Base-by-base conservation (phyloP, 2,797 vertebrate genomes). In the Avahi laniger region DNA sequence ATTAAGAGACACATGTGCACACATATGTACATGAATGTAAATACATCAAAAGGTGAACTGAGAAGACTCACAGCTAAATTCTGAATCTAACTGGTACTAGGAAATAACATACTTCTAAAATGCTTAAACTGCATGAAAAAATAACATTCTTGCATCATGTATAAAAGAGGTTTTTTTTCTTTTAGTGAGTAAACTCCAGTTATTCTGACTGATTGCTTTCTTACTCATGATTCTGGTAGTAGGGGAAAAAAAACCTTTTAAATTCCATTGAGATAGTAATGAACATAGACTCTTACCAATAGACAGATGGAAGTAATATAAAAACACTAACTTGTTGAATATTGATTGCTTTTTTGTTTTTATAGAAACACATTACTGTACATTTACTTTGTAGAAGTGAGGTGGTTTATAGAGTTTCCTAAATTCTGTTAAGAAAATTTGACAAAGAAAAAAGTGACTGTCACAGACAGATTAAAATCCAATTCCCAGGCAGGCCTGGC, bases 381-480 rank as follows among this genome's bases (percentile, higher is more conserved):
- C 30, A 95, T 86, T 91, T 96, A 70, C 28, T 75, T 91, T 70
- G 54, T 43, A 79, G 43, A 91, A 89, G 41, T 10, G 43, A 84
- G 83, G 13, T 28, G 96, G 86, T 97, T 97, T 97, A n/a, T 33
- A 41, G 94, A 96, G 91, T 91, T 96, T 93, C 90, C n/a, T 80
- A 75, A 97, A 97, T 93, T 95, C 72, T 91, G 65, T 61, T 82
- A 96, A 97, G 95, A 94, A 33, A 98, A 96, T 80, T 92, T 85
- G 93, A 94, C 78, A 73, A 89, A 93, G 52, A 75, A 80, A 28
- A 92, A 88, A 89, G 85, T 82, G 65, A 85, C 57, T 20, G 5
- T 76, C 79, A 95, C 38, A 97, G 97, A 98, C 95, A 97, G 6
- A 96, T 85, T 97, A 78, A 97, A 97, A 98, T 97, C 95, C 89